Conservation (phyloP, 2,888 invertebrate genomes). For the Fragum whitleyi region DNA sequence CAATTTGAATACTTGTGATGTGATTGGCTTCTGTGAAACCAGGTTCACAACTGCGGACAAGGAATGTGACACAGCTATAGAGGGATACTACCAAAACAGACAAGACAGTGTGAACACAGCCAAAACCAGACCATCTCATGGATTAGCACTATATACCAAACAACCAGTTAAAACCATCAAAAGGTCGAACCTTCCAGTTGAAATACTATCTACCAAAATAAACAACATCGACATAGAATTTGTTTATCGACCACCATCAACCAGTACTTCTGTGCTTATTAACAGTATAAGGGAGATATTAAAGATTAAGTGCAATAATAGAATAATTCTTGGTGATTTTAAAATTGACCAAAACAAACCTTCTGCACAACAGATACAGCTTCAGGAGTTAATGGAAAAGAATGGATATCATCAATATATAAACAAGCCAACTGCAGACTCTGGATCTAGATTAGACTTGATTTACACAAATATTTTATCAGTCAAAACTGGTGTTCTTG, state of each 20-base stretch:
- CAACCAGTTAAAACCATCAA: neutral
- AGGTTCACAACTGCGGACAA: conserved; percentile 27
- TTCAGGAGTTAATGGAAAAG: conserved; percentile 25
- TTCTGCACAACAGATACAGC: conserved; percentile 9
- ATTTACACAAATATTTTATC: conserved; percentile 1
- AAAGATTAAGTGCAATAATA: too few relatives aligned
- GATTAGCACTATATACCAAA: conserved; percentile 35
- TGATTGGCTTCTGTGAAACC: conserved; percentile 50
- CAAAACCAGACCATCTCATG: conserved; percentile 42
- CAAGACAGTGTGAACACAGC: conserved; percentile 16
- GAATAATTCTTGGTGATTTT: conserved; percentile 34
- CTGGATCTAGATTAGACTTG: conserved; percentile 30
- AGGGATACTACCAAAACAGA: conserved; percentile 23
- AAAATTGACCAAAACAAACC: conserved; percentile 29
- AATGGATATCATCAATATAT: conserved; percentile 33
- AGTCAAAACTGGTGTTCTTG: too few relatives aligned
- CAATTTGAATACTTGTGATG: conserved; percentile 30
- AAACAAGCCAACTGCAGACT: conserved; percentile 30
- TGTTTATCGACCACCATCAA: conserved; percentile 32
- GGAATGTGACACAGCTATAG: conserved; percentile 14
- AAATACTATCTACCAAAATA: conserved; percentile 17
- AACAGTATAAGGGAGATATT: neutral
- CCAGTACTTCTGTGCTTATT: conserved; percentile 15
- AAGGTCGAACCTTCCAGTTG: conserved; percentile 4
- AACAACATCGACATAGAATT: conserved; percentile 11